A percentile compares a stretch with the other conserved stretches of the same genome.
Evolutionary conservation across 2,888 invertebrate genomes (phyloP).

Genomic region (Dolichomitus sp.): DNA sequence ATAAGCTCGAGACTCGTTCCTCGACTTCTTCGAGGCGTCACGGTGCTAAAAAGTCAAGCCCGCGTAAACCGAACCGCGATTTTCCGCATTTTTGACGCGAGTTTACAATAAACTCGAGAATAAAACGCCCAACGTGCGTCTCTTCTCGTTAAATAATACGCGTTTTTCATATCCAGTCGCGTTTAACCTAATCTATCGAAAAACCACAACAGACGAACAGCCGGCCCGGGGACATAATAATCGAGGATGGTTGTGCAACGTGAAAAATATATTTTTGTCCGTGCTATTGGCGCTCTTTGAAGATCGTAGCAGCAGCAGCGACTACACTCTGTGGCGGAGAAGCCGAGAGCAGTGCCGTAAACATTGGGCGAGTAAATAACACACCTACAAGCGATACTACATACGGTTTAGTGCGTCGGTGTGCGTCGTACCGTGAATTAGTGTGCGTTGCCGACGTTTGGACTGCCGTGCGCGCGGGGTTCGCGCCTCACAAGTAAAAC

Average conservation of each 20-base stretch:
- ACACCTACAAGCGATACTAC: constrained; percentile 30
- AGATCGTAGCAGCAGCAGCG: constrained; percentile 62
- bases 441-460: constrained; percentile 63
- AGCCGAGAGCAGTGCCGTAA: constrained; percentile 75
- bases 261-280: constrained; percentile 75
- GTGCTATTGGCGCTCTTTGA: constrained; percentile 71
- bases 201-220: constrained; percentile 47
- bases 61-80: constrained; percentile 64
- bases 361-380: constrained; percentile 77
- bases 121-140: background rate
- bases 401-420: constrained; percentile 36
- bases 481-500: constrained; percentile 64
- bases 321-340: constrained; percentile 7
- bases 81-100: constrained; percentile 67
- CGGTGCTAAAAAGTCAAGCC: constrained; percentile 51
- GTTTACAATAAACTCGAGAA: constrained; percentile 29
- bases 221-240: constrained; percentile 56
- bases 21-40: constrained; percentile 40
- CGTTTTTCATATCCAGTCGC: background rate
- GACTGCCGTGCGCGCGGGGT: constrained; percentile 66
- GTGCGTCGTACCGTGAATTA: constrained; percentile 2
- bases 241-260: constrained; percentile 72
- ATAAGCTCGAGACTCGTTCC: background rate
- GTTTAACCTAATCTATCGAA: constrained; percentile 1
- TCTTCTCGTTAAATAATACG: background rate